Base-by-base conservation (phyloP, 1,140 invertebrate species). In the Triops cancriformis region DNA sequence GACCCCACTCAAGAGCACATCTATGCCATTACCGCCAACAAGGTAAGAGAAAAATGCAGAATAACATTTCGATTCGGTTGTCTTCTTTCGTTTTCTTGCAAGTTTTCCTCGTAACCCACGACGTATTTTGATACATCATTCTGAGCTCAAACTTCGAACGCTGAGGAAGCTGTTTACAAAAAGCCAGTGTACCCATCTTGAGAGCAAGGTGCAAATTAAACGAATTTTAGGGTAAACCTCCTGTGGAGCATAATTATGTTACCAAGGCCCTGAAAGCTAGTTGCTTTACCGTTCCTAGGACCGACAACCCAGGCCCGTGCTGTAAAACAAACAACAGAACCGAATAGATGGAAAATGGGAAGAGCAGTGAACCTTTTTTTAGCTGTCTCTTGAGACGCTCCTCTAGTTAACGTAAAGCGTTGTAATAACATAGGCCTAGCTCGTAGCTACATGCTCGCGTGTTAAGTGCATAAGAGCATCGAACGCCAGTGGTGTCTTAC, bases 1-100 rank as follows among this genome's bases (percentile, higher is more conserved):
- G 93, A 94, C 75, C 89, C 90, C 2, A 88, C 89, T 80, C 91
- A 91, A 77, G 90, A 93, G 80, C 89, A 89, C 81, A 84, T 94
- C 10, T 94, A 93, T 82, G 90, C 90, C 11, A 83, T 94, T 26
- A 92, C 93, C 4, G 86, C 87, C 64, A 86, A 88, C 23, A 92
- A 90, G 85, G 89, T 90, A 85, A 80, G 80, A 77, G 43, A 28
- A 37, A 45, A 28, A 77, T n/a, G 27, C 26, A 14, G 14, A 79
- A 7, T 74, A 23, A n/a, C n/a, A n/a, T n/a, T n/a, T n/a, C n/a
- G n/a, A n/a, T n/a, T n/a, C n/a, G n/a, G n/a, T n/a, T n/a, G n/a
- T n/a, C n/a, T n/a, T n/a, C n/a, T n/a, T n/a, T 73, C 73, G 11
- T 74, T 76, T 6, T 31, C 27, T 76, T 41, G 74, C 9, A 14